Percentiles rank a stretch among this genome's conserved stretches.
Evolutionary conservation across 2,797 vertebrate genomes (phyloP).

Genomic region (Tamandua tetradactyla): DNA sequence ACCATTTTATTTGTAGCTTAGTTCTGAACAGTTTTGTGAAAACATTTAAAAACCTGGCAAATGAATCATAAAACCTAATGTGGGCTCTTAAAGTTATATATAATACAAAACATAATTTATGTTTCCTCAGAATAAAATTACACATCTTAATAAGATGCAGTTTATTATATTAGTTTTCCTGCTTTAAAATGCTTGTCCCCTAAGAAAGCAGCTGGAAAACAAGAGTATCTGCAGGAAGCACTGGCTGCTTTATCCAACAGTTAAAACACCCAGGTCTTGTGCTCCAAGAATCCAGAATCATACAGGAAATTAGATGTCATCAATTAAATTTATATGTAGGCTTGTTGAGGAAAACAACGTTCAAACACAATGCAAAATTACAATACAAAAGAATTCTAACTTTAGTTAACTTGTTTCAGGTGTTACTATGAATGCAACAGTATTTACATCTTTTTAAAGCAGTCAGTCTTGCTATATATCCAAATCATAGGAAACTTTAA

Average conservation of each 20-base stretch:
- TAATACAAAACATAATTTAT: slow-evolving; percentile 91
- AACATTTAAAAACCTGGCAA: slow-evolving; percentile 86
- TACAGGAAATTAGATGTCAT: slow-evolving; percentile 78
- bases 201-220: slow-evolving; percentile 83
- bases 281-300: slow-evolving; percentile 72
- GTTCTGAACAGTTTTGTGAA: slow-evolving; percentile 84
- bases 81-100: slow-evolving; percentile 83
- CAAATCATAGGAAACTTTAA: too few species aligned
- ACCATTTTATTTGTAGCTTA: slow-evolving; percentile 82
- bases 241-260: slow-evolving; percentile 74
- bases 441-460: too few species aligned
- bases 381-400: fast-evolving
- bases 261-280: slow-evolving; percentile 65
- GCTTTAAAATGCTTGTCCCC: slow-evolving; percentile 77
- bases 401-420: neutral
- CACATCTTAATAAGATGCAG: slow-evolving; percentile 90
- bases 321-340: slow-evolving; percentile 97
- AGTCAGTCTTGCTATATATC: fast-evolving
- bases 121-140: slow-evolving; percentile 87
- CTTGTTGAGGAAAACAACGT: slow-evolving; percentile 88
- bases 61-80: slow-evolving; percentile 83
- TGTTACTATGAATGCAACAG: neutral
- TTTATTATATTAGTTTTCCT: slow-evolving; percentile 79
- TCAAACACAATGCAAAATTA: neutral
- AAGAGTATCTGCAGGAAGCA: slow-evolving; percentile 73